Evolutionary conservation across 2,888 invertebrate species (phyloP).

Genomic region (Quadroppia sp.): DNA sequence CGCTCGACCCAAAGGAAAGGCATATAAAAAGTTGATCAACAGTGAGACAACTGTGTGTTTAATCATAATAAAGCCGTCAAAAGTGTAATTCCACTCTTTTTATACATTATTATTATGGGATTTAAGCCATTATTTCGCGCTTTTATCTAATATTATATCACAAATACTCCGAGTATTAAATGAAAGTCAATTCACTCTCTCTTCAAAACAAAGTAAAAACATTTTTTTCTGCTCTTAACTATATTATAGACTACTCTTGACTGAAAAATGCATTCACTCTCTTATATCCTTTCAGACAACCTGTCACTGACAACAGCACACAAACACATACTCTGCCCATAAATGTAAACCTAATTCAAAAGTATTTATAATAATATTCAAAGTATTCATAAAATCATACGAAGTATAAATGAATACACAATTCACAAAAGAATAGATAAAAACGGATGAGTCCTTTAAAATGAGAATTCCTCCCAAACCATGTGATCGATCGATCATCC

Average conservation of each 20-base stretch:
- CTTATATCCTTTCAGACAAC: background rate
- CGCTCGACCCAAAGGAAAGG: background rate
- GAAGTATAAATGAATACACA: background rate
- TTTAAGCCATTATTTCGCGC: conserved; percentile 11
- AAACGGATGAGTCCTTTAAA: background rate
- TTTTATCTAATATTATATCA: background rate
- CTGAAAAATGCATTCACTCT: background rate
- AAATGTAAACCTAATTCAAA: background rate
- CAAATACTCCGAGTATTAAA: background rate
- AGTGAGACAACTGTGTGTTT: background rate
- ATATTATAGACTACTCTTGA: background rate
- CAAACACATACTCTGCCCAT: background rate
- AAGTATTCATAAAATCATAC: background rate
- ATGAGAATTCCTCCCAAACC: conserved; percentile 24
- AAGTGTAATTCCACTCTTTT: background rate
- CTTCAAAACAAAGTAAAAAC: background rate
- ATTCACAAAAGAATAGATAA: background rate
- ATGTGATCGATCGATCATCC: conserved; percentile 23
- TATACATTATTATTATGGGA: background rate
- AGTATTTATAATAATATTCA: background rate
- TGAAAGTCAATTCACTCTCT: background rate
- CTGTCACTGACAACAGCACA: conserved; percentile 6
- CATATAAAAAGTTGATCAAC: background rate
- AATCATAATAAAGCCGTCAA: conserved; percentile 24
- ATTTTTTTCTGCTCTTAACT: background rate